Conservation (phyloP, 2,888 invertebrate species). For the Phalera bucephala region DNA sequence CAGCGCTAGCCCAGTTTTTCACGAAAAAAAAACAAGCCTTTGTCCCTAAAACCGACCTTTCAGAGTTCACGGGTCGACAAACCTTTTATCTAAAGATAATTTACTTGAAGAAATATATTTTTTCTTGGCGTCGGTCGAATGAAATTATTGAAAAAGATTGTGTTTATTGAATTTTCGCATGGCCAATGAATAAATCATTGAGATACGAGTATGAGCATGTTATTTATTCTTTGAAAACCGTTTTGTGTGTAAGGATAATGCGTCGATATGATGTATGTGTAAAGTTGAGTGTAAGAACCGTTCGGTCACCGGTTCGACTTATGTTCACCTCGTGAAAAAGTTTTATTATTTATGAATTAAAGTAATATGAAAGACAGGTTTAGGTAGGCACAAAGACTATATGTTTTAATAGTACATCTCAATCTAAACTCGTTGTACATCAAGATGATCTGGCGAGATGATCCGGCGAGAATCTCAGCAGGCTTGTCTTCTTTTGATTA, state of each 20-base stretch:
- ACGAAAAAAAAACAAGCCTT: slow-evolving; percentile 36
- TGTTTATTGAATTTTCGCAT: slow-evolving; percentile 30
- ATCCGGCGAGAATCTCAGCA: too few relatives aligned
- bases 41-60: slow-evolving; percentile 39
- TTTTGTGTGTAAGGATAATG: not conserved
- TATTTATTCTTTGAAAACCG: not conserved
- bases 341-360: too few relatives aligned
- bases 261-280: slow-evolving; percentile 2
- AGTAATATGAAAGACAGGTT: too few relatives aligned
- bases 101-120: slow-evolving; percentile 33
- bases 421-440: too few relatives aligned
- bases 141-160: slow-evolving; percentile 30
- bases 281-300: not conserved
- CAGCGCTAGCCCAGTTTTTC: too few relatives aligned
- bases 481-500: too few relatives aligned
- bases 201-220: slow-evolving; percentile 1
- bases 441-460: too few relatives aligned
- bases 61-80: slow-evolving; percentile 36
- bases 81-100: slow-evolving; percentile 42
- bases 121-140: slow-evolving; percentile 21
- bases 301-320: not conserved
- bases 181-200: slow-evolving; percentile 4
- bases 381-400: too few relatives aligned
- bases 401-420: too few relatives aligned
- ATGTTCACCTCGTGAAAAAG: not conserved